A percentile compares a stretch with the other conserved stretches of the same genome.
Conservation (phyloP, 2,797 vertebrate species). For the Uromys caudimaculatus region DNA sequence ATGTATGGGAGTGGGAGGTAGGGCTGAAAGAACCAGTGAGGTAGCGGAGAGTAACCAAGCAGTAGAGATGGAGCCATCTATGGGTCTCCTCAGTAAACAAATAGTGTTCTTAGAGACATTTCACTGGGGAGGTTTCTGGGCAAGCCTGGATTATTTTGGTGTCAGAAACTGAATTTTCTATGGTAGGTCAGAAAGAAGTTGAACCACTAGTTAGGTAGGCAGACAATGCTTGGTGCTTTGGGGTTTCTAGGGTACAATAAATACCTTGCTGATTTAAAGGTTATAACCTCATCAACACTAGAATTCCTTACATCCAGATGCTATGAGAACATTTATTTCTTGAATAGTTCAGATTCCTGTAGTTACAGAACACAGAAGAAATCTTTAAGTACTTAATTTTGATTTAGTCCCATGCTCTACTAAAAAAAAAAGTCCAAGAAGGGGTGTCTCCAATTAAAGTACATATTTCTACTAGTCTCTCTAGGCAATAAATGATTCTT, state of each 20-base stretch:
- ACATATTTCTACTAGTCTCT: neutral
- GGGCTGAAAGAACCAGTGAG: neutral
- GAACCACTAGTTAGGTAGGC: neutral
- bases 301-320: neutral
- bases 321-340: neutral
- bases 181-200: neutral
- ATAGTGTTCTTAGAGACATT: neutral
- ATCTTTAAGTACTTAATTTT: neutral
- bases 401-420: neutral
- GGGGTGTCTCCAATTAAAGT: neutral
- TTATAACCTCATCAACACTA: neutral
- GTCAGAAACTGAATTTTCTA: neutral
- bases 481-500: neutral
- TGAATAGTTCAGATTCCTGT: neutral
- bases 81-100: neutral
- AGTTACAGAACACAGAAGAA: neutral
- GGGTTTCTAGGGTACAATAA: neutral
- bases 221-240: neutral
- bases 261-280: neutral
- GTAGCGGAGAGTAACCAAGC: neutral
- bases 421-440: neutral
- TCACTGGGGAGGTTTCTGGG: neutral
- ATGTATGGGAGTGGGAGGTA: no score
- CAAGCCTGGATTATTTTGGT: neutral
- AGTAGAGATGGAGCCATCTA: neutral